Evolutionary conservation across 2,113 vertebrate species (phyloP), one percentile per base, ranked within the genome.

Genomic region (Desmodus rotundus): DNA sequence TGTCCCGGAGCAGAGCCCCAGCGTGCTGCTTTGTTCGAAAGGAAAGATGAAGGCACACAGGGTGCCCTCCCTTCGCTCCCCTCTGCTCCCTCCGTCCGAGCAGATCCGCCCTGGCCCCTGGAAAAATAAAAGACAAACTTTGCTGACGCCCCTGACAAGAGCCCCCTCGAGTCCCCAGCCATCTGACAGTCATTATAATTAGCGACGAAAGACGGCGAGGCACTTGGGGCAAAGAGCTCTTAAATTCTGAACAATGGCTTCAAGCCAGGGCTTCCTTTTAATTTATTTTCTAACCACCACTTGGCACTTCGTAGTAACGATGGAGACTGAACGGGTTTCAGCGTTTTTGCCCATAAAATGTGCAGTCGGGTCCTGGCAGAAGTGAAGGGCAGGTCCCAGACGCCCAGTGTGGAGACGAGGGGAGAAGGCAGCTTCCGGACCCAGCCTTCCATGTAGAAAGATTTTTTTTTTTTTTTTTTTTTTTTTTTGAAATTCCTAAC

Each of bases 171-270:
- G 98, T 99, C 98, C 98, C 96, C 98, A 98, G 98, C 98, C 98
- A 98, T 99, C 98, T 98, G 98, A 98, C 99, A 99, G 99, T 98
- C 99, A 99, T 98, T 98, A 98, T 98, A 99, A 99, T 99, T 98
- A 98, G 98, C 98, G 95, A 91, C 96, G 97, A 97, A 97, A 98
- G 98, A 94, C 95, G 97, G 83, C 43, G 92, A 98, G 98, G 98
- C 98, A 98, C 98, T 98, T 97, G 97, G 98, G 98, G 98, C 98
- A 97, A 98, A 98, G 97, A 98, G 97, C 98, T 98, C 98, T 89
- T 96, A 98, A 97, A 98, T 98, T 98, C 96, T 90, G 97, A 98
- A 98, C 98, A 98, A 98, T 98, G 98, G 98, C 98, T 98, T 97
- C 96, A 89, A 98, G 91, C 98, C 98, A 98, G 88, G 97, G 97